These are phyloP conservation scores for Pithys albifrons DNA, from an alignment of 2,113 vertebrate species.

Conservation along the genomic window DNA sequence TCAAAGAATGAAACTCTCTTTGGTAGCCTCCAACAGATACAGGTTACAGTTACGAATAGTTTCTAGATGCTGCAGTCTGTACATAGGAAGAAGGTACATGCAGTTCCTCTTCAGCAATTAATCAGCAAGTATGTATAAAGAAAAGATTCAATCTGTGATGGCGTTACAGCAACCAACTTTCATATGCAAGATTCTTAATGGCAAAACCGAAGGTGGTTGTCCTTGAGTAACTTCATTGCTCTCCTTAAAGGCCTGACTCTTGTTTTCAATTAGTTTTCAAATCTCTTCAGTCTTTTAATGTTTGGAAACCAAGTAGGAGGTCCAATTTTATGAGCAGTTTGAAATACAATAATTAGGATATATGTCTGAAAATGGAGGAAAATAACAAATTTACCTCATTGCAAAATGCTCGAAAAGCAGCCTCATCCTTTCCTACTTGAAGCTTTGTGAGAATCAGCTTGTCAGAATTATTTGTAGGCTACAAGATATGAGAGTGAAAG, in stretches of 20 bases:
- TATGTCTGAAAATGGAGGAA: background rate
- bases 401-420: background rate
- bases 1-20: background rate
- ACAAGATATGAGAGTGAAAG: background rate
- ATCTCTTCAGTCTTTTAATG: conserved; percentile 7
- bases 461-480: conserved; percentile 18
- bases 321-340: background rate
- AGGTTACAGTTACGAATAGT: background rate
- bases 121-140: background rate
- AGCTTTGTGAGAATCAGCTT: conserved; percentile 10
- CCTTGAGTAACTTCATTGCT: conserved; percentile 2
- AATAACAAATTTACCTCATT: background rate
- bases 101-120: background rate
- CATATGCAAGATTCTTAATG: background rate
- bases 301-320: conserved; percentile 19
- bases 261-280: conserved; percentile 19
- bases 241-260: background rate
- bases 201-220: background rate
- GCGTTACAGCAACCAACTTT: background rate
- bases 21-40: background rate
- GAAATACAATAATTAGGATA: background rate
- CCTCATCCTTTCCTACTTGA: background rate
- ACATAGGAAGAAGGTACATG: background rate
- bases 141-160: background rate
- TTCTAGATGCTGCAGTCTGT: background rate